phyloP scores from a whole-genome alignment of 2,113 vertebrate genomes.

The Fulmarus glacialis region DNA sequence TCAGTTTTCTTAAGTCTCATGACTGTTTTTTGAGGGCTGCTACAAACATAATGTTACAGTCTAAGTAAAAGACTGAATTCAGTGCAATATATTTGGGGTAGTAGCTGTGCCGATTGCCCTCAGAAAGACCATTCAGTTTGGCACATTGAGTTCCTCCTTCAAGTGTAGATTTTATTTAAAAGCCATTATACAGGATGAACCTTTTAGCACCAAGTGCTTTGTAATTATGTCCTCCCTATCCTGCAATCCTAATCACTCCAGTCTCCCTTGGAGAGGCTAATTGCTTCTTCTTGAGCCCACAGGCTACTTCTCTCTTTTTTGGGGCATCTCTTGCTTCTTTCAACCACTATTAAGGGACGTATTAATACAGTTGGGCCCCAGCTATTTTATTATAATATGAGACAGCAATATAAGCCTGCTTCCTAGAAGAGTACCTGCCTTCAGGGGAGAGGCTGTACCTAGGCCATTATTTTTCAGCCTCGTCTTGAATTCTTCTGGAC shows the following conservation, averaged over 20 bases:
- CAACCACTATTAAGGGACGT: neutral
- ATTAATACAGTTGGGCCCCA: neutral
- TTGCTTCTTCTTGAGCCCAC: neutral
- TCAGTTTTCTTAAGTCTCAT: neutral
- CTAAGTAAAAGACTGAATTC: neutral
- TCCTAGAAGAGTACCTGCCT: neutral
- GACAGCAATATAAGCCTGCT: neutral
- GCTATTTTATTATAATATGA: neutral
- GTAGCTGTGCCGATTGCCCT: slow-evolving; percentile 7
- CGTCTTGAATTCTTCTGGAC: neutral
- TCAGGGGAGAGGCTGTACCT: neutral
- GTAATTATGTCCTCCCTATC: neutral
- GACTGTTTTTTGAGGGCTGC: neutral
- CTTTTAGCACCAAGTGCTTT: neutral
- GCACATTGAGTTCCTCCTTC: neutral
- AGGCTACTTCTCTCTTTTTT: neutral
- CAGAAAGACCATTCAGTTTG: neutral
- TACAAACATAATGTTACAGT: neutral
- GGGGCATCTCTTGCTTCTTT: neutral
- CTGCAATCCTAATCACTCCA: neutral
- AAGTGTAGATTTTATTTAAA: neutral
- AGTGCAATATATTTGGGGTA: neutral
- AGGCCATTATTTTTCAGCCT: neutral
- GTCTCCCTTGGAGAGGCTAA: neutral
- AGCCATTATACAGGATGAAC: neutral